These are phyloP conservation scores for Cirrhinus mrigala DNA, from an alignment of 2,797 vertebrate genomes.

Conservation along the genomic window DNA sequence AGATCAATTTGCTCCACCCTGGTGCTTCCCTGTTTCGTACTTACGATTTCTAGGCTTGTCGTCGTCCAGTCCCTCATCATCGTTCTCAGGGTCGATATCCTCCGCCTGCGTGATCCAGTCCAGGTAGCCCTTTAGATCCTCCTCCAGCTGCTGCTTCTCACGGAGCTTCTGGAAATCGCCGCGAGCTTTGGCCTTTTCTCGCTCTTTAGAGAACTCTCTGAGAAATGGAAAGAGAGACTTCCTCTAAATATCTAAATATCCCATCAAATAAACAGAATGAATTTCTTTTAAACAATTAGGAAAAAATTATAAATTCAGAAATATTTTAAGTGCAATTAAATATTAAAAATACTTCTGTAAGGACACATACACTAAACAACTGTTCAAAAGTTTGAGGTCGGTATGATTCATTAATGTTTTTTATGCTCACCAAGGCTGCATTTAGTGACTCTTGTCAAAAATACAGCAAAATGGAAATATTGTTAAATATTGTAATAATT, in stretches of 20 bases:
- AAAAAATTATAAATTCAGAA: background rate
- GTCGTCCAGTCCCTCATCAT: conserved; percentile 95
- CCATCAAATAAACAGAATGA: conserved; percentile 4
- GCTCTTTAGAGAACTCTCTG: conserved; percentile 94
- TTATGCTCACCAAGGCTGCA: background rate
- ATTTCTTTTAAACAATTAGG: background rate
- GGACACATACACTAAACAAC: background rate
- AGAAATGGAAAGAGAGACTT: conserved; percentile 2
- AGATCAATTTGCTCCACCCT: background rate
- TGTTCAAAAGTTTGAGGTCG: background rate
- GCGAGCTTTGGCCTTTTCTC: conserved; percentile 97
- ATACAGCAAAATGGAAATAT: background rate
- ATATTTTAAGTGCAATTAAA: background rate
- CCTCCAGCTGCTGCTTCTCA: conserved; percentile 97
- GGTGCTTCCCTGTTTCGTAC: conserved; percentile 62
- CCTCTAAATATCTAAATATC: conserved; percentile 18
- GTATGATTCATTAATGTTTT: no score
- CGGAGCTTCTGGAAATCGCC: conserved; percentile 98
- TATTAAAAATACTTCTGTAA: background rate
- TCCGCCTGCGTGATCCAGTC: conserved; percentile 99
- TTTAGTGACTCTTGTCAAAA: background rate
- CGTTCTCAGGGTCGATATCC: conserved; percentile 98
- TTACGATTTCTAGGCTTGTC: conserved; percentile 98
- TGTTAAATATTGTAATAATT: background rate
- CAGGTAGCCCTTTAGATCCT: conserved; percentile 93